Percentiles rank a stretch among this genome's conserved stretches.
phyloP scores from a whole-genome alignment of 2,888 invertebrate genomes.

The Cactoblastis cactorum region DNA sequence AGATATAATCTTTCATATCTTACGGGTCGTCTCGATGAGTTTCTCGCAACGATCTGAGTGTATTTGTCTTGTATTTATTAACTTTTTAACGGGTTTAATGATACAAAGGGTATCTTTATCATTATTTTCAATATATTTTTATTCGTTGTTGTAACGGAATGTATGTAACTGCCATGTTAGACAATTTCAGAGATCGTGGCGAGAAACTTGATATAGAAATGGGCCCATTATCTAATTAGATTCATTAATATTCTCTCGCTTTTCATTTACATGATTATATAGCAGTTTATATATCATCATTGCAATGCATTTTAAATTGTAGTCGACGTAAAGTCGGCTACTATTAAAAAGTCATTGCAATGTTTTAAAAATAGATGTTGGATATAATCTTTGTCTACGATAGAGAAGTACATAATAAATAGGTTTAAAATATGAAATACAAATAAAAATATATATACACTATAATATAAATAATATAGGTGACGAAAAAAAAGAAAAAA shows the following conservation, averaged over 20 bases:
- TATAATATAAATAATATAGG: conserved; percentile 69
- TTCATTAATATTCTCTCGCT: conserved; percentile 64
- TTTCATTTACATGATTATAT: conserved; percentile 47
- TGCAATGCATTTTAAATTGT: conserved; percentile 36
- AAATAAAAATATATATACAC: conserved; percentile 80
- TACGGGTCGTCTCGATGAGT: conserved; percentile 21
- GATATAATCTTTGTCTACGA: conserved; percentile 75
- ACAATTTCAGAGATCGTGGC: not conserved
- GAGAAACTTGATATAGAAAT: not conserved
- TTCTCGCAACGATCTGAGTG: not conserved
- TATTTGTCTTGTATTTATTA: not conserved
- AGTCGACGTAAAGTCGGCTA: conserved; percentile 21
- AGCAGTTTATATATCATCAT: conserved; percentile 32
- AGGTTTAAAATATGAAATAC: conserved; percentile 70
- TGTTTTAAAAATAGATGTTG: conserved; percentile 63
- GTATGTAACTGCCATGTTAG: not conserved
- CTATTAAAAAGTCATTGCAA: conserved; percentile 33
- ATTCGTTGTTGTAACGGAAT: not conserved
- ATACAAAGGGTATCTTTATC: not conserved
- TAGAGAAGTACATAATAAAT: conserved; percentile 75
- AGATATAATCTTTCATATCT: conserved; percentile 68
- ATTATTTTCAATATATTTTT: not conserved
- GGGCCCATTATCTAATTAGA: conserved; percentile 58
- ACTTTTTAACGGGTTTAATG: not conserved
- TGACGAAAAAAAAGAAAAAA: conserved; percentile 49